Base-by-base conservation (phyloP, 2,888 invertebrate genomes). In the Teinopalpus imperialis region DNA sequence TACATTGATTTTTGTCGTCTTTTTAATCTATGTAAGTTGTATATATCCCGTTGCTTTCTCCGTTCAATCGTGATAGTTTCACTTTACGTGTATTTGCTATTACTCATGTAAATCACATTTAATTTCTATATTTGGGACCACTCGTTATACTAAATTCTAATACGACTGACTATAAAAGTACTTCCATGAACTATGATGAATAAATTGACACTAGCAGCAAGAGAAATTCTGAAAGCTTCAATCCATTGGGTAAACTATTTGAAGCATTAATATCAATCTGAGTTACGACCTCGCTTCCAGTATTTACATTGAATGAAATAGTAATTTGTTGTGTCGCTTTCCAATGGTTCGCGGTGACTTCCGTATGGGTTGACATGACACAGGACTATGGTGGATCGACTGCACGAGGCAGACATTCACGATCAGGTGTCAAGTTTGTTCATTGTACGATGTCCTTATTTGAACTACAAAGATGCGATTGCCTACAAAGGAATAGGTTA, bases 261-360 rank as follows among this genome's bases (percentile, higher is more conserved):
- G 69, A 72, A 61, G 69, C 71, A 79, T 80, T 77, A 76, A 68
- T 69, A 72, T 74, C 59, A 61, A 59, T 62, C 58, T 64, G 63
- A 68, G 64, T 57, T 60, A 56, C 56, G 64, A 58, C 48, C 66
- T 61, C 56, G 63, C 71, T 69, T 57, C 58, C 58, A 57, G 56
- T 69, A 83, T 85, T 85, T 80, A 80, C 82, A 83, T 86, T 82
- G 78, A 86, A 86, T 85, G 81, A 81, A 82, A 79, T 76, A 78
- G 80, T 81, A 79, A 83, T 83, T 83, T 81, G 81, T 75, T 76
- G 62, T 64, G 64, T 72, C 64, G 64, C 57, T 64, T 57, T 71
- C 61, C 71, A 74, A 74, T 73, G 62, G 66, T 63, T 61, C 57
- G 59, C 54, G 61, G 65, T 57, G 62, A 64, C 69, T 77, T 68